Conservation (phyloP, 1,140 invertebrate genomes). For the Formica exsecta region DNA sequence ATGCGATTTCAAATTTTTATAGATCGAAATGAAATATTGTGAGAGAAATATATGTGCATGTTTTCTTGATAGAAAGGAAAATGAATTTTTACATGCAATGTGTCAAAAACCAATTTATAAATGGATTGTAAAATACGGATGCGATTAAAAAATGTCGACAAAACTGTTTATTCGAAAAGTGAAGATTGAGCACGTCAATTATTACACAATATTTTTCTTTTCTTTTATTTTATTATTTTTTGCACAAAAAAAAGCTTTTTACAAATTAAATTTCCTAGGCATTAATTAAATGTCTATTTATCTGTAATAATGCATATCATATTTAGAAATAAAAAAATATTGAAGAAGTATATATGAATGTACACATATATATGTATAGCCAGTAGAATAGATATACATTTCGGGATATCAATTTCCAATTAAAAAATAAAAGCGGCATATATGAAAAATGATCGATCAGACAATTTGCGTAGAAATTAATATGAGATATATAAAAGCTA, state of each 20-base stretch:
- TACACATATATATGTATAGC: too few species aligned
- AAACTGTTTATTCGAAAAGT: conserved; percentile 28
- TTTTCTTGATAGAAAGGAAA: not conserved
- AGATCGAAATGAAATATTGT: not conserved
- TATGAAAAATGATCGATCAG: not conserved
- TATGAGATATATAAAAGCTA: too few species aligned
- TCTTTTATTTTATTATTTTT: conserved; percentile 9
- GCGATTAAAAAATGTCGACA: not conserved
- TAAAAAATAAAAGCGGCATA: not conserved
- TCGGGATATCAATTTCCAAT: not conserved
- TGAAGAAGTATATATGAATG: not conserved
- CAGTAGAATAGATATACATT: not conserved
- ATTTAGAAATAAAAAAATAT: conserved; percentile 8
- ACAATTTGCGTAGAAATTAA: not conserved
- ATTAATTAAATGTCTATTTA: conserved; percentile 27
- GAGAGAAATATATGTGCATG: not conserved
- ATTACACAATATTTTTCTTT: not conserved
- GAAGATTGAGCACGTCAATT: not conserved
- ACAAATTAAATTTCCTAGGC: not conserved
- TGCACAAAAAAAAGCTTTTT: conserved; percentile 6
- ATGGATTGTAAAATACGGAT: not conserved
- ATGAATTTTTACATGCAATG: not conserved
- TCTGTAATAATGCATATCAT: not conserved
- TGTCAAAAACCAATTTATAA: conserved; percentile 7
- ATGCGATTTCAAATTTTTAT: not conserved